Evolutionary conservation across 1,140 invertebrate genomes (phyloP).

Genomic region (Conopomorpha cramerella): DNA sequence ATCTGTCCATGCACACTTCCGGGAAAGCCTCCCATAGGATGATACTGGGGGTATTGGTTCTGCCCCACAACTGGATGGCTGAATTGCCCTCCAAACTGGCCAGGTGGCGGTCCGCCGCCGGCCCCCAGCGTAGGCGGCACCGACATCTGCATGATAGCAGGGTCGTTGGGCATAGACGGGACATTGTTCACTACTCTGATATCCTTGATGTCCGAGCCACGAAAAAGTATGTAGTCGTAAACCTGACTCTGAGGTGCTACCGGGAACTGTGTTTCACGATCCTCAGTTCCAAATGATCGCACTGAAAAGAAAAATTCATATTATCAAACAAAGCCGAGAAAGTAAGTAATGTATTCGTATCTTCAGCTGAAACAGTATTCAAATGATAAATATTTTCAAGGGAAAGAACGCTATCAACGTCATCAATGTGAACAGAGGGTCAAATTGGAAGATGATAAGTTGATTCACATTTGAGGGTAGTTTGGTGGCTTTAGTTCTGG

Average conservation of each 20-base stretch:
- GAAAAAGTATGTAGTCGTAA: constrained; percentile 98
- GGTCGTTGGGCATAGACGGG: constrained; percentile 82
- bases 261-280: constrained; percentile 89
- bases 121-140: constrained; percentile 66
- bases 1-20: constrained; percentile 60
- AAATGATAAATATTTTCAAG: too few relatives aligned
- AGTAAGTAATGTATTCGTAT: too few relatives aligned
- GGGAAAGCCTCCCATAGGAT: constrained; percentile 66
- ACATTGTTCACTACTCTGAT: constrained; percentile 90
- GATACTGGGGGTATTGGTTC: constrained; percentile 52
- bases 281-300: constrained; percentile 97
- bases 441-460: constrained; percentile 13
- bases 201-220: constrained; percentile 98
- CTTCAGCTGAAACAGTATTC: too few relatives aligned
- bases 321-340: constrained; percentile 3
- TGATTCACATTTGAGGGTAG: constrained; percentile 25
- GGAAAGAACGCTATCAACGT: constrained; percentile 40
- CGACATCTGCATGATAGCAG: constrained; percentile 91
- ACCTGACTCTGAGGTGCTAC: constrained; percentile 95
- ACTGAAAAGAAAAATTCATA: constrained; percentile 70
- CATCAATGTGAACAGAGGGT: constrained; percentile 41
- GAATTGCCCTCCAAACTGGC: constrained; percentile 45
- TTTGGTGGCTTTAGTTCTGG: too few relatives aligned
- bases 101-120: constrained; percentile 20
- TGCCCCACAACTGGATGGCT: constrained; percentile 47